These are phyloP conservation scores for Limnothrissa miodon DNA, from an alignment of 2,113 vertebrate genomes.

Conservation along the genomic window DNA sequence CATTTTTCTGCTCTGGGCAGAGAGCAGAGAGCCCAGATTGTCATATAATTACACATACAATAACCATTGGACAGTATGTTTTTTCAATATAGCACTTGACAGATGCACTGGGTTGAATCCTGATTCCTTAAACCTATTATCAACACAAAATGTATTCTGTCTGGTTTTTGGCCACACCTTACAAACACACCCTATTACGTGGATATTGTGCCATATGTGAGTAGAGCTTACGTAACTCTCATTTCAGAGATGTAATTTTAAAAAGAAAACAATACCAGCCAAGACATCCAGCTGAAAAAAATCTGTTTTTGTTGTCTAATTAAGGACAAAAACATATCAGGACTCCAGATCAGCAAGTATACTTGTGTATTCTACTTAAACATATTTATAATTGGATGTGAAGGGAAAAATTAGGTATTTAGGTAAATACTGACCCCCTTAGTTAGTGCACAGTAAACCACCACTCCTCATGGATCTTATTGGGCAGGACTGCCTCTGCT, in stretches of 20 bases:
- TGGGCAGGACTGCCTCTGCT: too few species aligned
- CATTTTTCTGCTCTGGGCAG: neutral
- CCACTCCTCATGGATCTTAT: too few species aligned
- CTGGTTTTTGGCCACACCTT: neutral
- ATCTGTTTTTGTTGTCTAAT: too few species aligned
- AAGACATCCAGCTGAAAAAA: too few species aligned
- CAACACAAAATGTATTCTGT: neutral
- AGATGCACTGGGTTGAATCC: neutral
- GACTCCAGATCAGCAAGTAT: too few species aligned
- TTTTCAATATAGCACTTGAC: neutral
- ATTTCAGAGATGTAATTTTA: neutral
- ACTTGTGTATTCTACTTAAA: neutral
- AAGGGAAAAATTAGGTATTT: neutral
- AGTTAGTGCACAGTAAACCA: too few species aligned
- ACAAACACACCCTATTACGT: neutral
- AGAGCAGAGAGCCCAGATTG: neutral
- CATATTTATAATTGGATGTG: neutral
- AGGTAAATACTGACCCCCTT: too few species aligned
- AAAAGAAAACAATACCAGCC: too few species aligned
- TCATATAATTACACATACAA: neutral
- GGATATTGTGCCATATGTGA: neutral
- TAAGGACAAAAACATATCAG: too few species aligned
- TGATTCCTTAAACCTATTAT: neutral
- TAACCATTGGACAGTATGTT: neutral
- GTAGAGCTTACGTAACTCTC: neutral